These are phyloP conservation scores for Antechinus flavipes DNA, from an alignment of 2,113 vertebrate genomes.

Conservation along the genomic window DNA sequence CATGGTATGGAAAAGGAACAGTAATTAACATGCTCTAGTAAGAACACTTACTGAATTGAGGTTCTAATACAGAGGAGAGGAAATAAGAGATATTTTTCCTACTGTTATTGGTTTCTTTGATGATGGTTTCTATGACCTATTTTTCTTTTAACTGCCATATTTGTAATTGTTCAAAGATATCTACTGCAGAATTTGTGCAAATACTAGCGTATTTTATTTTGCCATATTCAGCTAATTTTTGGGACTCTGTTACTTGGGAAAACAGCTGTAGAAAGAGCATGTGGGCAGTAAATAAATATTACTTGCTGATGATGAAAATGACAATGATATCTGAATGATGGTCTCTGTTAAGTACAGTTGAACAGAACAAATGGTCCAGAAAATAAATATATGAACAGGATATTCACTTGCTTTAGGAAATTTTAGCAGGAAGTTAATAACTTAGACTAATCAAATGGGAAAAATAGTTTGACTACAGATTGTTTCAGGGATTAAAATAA, in stretches of 20 bases:
- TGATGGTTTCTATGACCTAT: background rate
- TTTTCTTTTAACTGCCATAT: slow-evolving; percentile 28
- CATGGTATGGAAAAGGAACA: background rate
- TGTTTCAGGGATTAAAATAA: slow-evolving; percentile 11
- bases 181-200: slow-evolving; percentile 29
- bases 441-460: slow-evolving; percentile 6
- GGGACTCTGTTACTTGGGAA: slow-evolving; percentile 10
- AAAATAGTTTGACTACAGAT: background rate
- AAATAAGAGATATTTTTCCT: background rate
- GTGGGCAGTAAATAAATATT: slow-evolving; percentile 3
- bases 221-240: slow-evolving; percentile 19
- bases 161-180: background rate
- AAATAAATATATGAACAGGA: slow-evolving; percentile 3
- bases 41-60: background rate
- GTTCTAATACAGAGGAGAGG: background rate
- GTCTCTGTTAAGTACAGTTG: background rate
- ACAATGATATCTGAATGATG: background rate
- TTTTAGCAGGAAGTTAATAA: slow-evolving; percentile 42
- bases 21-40: background rate
- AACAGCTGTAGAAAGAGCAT: slow-evolving; percentile 26
- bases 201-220: slow-evolving; percentile 18
- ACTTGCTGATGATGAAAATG: slow-evolving; percentile 26
- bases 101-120: background rate
- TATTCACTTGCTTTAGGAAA: slow-evolving; percentile 41
- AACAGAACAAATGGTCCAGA: background rate